These are phyloP conservation scores for Volucella zonaria DNA, from an alignment of 2,888 invertebrate species.

Conservation along the genomic window DNA sequence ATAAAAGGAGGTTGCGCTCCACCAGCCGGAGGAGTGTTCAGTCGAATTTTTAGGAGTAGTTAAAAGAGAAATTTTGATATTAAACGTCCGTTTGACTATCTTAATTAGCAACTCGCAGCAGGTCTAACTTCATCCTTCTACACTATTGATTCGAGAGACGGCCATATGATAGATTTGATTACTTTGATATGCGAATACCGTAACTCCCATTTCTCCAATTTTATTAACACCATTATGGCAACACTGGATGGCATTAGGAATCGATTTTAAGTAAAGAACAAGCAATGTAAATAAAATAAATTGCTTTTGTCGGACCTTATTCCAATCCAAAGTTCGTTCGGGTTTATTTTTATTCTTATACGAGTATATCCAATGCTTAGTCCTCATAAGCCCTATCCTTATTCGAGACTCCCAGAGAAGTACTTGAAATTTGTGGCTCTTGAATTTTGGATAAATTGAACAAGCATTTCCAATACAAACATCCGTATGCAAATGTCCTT, in stretches of 20 bases:
- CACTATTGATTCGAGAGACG: no score
- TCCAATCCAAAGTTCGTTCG: not conserved
- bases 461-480: slow-evolving; percentile 39
- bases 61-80: no score
- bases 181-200: no score
- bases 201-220: no score
- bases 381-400: not conserved
- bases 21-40: no score
- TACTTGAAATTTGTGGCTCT: slow-evolving; percentile 56
- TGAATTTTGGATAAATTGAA: slow-evolving; percentile 54
- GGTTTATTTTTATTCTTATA: not conserved
- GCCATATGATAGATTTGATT: no score
- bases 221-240: no score
- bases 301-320: slow-evolving; percentile 56
- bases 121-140: no score
- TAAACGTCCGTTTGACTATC: no score
- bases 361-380: not conserved
- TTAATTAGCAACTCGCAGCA: no score
- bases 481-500: slow-evolving; percentile 9
- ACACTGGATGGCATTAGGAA: not conserved
- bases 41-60: no score
- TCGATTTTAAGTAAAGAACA: slow-evolving; percentile 1
- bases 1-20: no score
- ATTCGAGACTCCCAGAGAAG: slow-evolving; percentile 7
- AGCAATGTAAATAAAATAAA: slow-evolving; percentile 59